phyloP scores from a whole-genome alignment of 2,113 vertebrate species.

The Natator depressus region DNA sequence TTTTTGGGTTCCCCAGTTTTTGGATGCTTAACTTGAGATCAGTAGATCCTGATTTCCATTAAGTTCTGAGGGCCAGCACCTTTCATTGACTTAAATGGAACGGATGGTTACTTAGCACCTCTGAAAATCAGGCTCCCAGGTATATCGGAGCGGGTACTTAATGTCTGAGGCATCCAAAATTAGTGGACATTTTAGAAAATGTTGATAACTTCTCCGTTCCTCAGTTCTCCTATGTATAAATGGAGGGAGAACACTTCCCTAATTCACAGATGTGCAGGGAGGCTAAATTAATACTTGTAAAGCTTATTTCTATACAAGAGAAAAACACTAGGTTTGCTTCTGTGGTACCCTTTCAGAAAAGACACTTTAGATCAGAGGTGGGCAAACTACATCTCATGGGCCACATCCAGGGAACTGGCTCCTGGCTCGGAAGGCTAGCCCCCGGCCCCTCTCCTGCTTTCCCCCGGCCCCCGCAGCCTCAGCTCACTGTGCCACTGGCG shows the following conservation, averaged over 20 bases:
- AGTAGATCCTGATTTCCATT: background rate
- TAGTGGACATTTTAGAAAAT: background rate
- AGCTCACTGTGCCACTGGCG: no score
- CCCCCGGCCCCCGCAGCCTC: no score
- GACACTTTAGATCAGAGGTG: background rate
- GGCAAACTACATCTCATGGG: no score
- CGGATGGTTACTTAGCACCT: background rate
- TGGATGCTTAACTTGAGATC: background rate
- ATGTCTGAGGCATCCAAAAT: background rate
- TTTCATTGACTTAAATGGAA: background rate
- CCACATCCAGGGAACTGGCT: no score
- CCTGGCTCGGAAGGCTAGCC: no score
- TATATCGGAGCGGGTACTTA: background rate
- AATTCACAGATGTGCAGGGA: background rate
- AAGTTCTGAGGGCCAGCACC: background rate
- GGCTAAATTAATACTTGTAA: background rate
- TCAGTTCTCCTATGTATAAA: background rate
- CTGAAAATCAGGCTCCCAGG: background rate
- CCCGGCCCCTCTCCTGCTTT: no score
- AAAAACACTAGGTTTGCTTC: background rate
- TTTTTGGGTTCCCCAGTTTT: background rate
- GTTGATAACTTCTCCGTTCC: background rate
- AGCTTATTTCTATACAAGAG: background rate
- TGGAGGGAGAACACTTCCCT: background rate
- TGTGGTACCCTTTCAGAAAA: background rate